Evolutionary conservation across 2,113 vertebrate species (phyloP), one percentile per base, ranked within the genome.

Genomic region (Bufo bufo): DNA sequence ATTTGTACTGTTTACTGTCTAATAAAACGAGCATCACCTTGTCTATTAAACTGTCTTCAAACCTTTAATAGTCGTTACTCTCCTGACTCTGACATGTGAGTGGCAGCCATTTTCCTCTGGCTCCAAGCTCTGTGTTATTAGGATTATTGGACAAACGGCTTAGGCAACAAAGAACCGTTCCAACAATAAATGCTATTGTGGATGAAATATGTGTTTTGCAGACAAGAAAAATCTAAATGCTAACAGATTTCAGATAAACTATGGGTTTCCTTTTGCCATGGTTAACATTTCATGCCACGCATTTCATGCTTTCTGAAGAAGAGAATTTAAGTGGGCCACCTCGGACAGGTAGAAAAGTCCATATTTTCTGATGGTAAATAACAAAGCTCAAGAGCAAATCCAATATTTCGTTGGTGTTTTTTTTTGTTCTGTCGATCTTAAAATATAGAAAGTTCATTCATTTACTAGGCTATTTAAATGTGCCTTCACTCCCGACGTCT

Each of bases 401-500:
- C 33, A 74, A 45, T 74, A 47, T 74, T 47, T 74, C 43, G 23
- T 8, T 66, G 23, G 65, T 33, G 9, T 33, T 12, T 1, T 69
- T 47, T 47, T 74, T 13, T 74, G 14, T 45, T 72, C 33, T 92
- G 93, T 89, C 93, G 92, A 79, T 92, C 89, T 90, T 93, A 94
- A 93, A 88, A 93, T 85, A 84, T 89, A 92, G 63, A 92, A 89
- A 84, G 86, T 92, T 92, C 90, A 91, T 93, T 92, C 92, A 95
- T 94, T 93, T 94, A 92, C 90, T 93, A 87, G 91, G 89, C 90
- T 93, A 92, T 93, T 95, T 94, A 93, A 94, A 94, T 94, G 91
- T 91, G 91, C 85, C 90, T 90, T 89, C 91, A 90, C 86, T 94
- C 93, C 92, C 88, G 92, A 93, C 92, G 91, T 93, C 92, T 86